phyloP scores from a whole-genome alignment of 2,888 invertebrate species.

The Ischnus inquisitorius region DNA sequence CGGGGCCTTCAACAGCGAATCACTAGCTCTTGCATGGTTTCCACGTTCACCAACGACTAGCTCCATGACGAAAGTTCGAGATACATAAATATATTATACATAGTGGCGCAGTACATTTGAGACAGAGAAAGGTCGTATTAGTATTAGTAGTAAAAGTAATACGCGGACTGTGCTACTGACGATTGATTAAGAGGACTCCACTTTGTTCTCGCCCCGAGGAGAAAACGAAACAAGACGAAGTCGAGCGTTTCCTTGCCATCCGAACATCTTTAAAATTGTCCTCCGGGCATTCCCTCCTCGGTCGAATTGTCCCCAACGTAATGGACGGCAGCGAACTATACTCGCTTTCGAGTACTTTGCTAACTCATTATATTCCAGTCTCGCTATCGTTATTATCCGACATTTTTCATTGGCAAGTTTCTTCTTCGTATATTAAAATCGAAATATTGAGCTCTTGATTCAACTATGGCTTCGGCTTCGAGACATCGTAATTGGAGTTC shows the following conservation, averaged over 20 bases:
- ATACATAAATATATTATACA: slow-evolving; percentile 41
- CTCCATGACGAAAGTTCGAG: slow-evolving; percentile 18
- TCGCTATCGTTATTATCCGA: slow-evolving; percentile 22
- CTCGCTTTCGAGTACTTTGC: slow-evolving; percentile 14
- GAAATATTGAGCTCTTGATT: background rate
- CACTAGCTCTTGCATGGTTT: slow-evolving; percentile 59
- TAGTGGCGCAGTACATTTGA: slow-evolving; percentile 42
- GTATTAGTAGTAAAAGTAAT: background rate
- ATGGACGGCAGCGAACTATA: background rate
- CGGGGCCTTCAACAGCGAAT: slow-evolving; percentile 59
- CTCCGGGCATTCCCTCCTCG: slow-evolving; percentile 48
- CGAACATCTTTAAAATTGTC: slow-evolving; percentile 49
- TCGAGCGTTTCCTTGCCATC: slow-evolving; percentile 16
- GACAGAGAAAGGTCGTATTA: slow-evolving; percentile 11
- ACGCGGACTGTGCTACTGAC: slow-evolving; percentile 35
- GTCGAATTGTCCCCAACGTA: slow-evolving; percentile 36
- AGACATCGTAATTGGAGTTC: too few species aligned
- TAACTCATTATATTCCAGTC: slow-evolving; percentile 26
- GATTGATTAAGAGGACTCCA: slow-evolving; percentile 66
- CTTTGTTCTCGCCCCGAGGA: slow-evolving; percentile 51
- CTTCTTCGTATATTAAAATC: background rate
- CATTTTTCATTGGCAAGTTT: slow-evolving; percentile 5
- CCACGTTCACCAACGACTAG: slow-evolving; percentile 39
- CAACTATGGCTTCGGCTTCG: background rate
- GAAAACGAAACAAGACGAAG: slow-evolving; percentile 39